Evolutionary conservation across 2,113 vertebrate genomes (phyloP), one percentile per base, ranked within the genome.

Genomic region (Percopsis transmontana): DNA sequence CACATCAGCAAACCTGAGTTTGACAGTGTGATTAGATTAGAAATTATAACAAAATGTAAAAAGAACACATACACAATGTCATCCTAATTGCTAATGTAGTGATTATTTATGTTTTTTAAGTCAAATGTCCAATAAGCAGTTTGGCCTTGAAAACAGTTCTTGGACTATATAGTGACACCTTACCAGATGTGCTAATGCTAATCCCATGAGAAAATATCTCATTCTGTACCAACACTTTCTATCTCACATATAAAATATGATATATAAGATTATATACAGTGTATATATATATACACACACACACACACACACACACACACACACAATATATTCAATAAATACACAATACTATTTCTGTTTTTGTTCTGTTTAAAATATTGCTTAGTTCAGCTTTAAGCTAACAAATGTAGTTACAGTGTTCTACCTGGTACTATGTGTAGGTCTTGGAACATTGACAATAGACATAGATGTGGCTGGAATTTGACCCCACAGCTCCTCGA

Each of bases 1-100:
- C 14, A 87, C 71, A 45, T 95, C 92, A 54, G 90, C 80, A 84
- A 98, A 92, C 81, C 92, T 94, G 63, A 39, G 38, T 38, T 16
- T 47, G 20, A 50, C 27, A 44, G 44, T 3, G 42, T 58, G 8
- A 23, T 12, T 52, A 20, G 20, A 2, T 2, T 20, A 5, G 12
- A 51, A n/a, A 51, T 7, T 51, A 19, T 51, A 4, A 2, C n/a
- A 51, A 51, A 18, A 19, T 18, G n/a, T 8, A 53, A 53, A 18
- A 12, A 21, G 19, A 53, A 53, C 20, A 11, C 51, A 23, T 10
- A 20, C 5, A 53, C 18, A 20, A 52, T 9, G 11, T 12, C 11
- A 41, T 45, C 14, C 42, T 45, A 3, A 16, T 12, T 9, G 12
- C 42, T 45, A 45, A 3, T 45, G 8, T 12, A 14, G 42, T 14